Evolutionary conservation across 1,140 invertebrate species (phyloP).

Genomic region (Bemisia tabaci): DNA sequence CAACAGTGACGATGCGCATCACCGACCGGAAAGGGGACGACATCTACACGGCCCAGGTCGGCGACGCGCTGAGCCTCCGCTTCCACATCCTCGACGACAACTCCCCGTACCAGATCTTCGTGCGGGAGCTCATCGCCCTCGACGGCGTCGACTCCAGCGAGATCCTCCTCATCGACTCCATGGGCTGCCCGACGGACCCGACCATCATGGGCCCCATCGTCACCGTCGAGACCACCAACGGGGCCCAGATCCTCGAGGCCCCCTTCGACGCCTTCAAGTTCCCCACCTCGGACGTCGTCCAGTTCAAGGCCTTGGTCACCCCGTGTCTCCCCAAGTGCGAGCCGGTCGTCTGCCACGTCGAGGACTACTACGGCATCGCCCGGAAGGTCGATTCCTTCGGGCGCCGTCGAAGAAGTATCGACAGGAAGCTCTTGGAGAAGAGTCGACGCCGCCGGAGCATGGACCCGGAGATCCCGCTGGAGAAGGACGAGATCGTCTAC

Average conservation of each 20-base stretch:
- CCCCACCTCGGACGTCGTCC: constrained; percentile 39
- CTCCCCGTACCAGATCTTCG: constrained; percentile 41
- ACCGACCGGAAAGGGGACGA: constrained; percentile 35
- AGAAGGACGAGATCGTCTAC: constrained; percentile 33
- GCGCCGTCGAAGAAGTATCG: constrained; percentile 22
- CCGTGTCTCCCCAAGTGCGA: constrained; percentile 38
- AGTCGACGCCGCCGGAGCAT: background rate
- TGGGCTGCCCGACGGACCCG: constrained; percentile 38
- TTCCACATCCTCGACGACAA: constrained; percentile 36
- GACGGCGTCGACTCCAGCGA: constrained; percentile 37
- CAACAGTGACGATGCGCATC: constrained; percentile 39
- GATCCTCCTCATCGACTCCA: constrained; percentile 36
- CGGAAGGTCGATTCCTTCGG: constrained; percentile 32
- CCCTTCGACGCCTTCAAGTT: constrained; percentile 43
- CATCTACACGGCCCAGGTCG: constrained; percentile 32
- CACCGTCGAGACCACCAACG: constrained; percentile 26
- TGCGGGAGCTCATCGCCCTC: constrained; percentile 38
- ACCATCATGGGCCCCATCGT: constrained; percentile 35
- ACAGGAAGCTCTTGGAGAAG: too few species aligned
- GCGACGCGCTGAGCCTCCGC: constrained; percentile 36
- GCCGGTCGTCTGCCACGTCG: constrained; percentile 34
- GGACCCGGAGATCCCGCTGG: constrained; percentile 4
- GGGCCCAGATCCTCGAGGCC: constrained; percentile 32
- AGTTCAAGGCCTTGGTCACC: constrained; percentile 40
- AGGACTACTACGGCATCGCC: constrained; percentile 31